phyloP scores from a whole-genome alignment of 1,140 invertebrate genomes.

The Hypothenemus hampei region DNA sequence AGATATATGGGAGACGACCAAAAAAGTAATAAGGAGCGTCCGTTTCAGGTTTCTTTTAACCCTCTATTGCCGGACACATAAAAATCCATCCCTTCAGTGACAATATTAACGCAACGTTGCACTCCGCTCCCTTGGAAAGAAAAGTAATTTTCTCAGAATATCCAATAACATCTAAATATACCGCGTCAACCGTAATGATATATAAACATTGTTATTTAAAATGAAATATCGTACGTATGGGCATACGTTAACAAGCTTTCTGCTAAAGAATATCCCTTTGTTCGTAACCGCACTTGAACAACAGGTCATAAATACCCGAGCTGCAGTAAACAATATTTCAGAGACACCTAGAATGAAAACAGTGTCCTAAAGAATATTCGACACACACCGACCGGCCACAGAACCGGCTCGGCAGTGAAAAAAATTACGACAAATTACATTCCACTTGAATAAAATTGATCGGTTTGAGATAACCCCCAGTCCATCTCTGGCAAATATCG shows the following conservation, averaged over 20 bases:
- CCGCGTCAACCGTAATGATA: slow-evolving; percentile 39
- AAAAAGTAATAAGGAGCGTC: slow-evolving; percentile 26
- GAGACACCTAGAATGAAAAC: slow-evolving; percentile 42
- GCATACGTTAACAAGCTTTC: slow-evolving; percentile 43
- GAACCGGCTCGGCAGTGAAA: too few species aligned
- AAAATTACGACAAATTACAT: too few species aligned
- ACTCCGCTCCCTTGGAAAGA: not conserved
- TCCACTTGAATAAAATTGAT: too few species aligned
- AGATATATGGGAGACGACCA: slow-evolving; percentile 31
- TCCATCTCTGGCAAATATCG: slow-evolving; percentile 12
- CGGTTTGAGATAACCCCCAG: too few species aligned
- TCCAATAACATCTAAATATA: slow-evolving; percentile 39
- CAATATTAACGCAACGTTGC: too few species aligned
- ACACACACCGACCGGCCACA: slow-evolving; percentile 32
- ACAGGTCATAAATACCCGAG: slow-evolving; percentile 42
- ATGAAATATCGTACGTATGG: slow-evolving; percentile 41
- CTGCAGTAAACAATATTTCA: slow-evolving; percentile 43
- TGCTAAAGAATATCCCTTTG: slow-evolving; percentile 43
- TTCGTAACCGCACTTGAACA: slow-evolving; percentile 43
- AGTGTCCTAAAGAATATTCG: slow-evolving; percentile 42
- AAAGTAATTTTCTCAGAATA: not conserved
- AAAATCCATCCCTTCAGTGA: slow-evolving; percentile 17
- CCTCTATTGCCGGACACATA: slow-evolving; percentile 14
- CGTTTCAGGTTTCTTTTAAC: slow-evolving; percentile 5
- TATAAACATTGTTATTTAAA: slow-evolving; percentile 45